These are phyloP conservation scores for Callyntrura sp. DNA, from an alignment of 2,888 invertebrate genomes.

Conservation along the genomic window DNA sequence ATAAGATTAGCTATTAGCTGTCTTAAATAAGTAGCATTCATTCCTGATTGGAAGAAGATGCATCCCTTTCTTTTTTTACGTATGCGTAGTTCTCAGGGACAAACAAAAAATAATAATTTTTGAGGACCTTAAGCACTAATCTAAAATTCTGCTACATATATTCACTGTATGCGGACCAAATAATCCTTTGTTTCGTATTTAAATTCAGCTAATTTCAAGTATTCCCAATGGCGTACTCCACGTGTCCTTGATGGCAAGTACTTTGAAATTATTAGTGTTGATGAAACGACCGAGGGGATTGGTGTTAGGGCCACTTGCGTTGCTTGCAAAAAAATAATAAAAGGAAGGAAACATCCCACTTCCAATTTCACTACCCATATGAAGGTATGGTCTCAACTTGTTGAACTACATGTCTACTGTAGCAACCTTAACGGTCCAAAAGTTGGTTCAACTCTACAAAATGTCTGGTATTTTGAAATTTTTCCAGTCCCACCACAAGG, in stretches of 20 bases:
- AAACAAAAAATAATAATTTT: no score
- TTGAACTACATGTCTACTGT: constrained; percentile 1
- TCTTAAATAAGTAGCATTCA: no score
- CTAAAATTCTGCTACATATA: no score
- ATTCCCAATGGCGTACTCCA: constrained; percentile 11
- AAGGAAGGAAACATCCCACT: constrained; percentile 46
- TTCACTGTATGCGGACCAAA: background rate
- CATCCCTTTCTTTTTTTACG: no score
- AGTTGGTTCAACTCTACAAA: background rate
- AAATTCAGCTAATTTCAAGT: background rate
- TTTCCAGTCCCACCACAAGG: constrained; percentile 35
- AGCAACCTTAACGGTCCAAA: background rate
- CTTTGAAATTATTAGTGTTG: constrained; percentile 28
- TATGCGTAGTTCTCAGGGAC: no score
- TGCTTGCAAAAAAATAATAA: background rate
- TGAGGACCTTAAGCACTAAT: no score
- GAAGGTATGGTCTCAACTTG: constrained; percentile 29
- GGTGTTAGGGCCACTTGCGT: constrained; percentile 43
- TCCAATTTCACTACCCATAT: constrained; percentile 61
- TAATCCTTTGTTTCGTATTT: background rate
- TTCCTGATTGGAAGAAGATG: no score
- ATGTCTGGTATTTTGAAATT: background rate
- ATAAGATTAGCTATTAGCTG: no score
- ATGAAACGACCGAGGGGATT: background rate
- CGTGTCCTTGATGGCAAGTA: constrained; percentile 53